Evolutionary conservation across 2,888 invertebrate species (phyloP), one percentile per base, ranked within the genome.

Genomic region (Caenorhabditis sp.): DNA sequence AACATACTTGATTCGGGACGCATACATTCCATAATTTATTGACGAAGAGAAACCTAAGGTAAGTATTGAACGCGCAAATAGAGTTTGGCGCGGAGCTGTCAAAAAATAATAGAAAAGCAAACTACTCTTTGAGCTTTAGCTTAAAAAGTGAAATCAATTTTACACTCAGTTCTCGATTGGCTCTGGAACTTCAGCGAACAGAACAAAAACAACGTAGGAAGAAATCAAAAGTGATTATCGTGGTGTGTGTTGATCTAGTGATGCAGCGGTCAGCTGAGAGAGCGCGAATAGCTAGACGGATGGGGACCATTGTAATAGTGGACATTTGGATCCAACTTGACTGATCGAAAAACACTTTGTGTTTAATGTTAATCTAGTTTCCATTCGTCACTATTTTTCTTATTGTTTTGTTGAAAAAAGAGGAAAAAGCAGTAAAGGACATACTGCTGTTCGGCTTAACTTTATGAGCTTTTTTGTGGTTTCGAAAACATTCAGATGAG

Each of bases 301-400:
- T n/a, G 26, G 13, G 50, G 52, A 52, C 70, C 70, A 70, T 70
- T 70, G 70, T 70, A 70, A 70, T 59, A 70, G 59, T 70, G 70
- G 70, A 70, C 70, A 53, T 35, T 70, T 45, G 53, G 20, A 50
- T 20, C 41, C 32, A 22, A 30, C 53, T 63, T 68, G 70, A 59
- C 53, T 59, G 59, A 59, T 70, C 59, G 70, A 70, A 70, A 68
- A 70, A 59, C 70, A 53, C 59, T 70, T 45, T 59, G 41, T 70
- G 52, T 53, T 32, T 53, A 32, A 27, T 30, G 41, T 43, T 20
- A 9, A 20, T 15, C 22, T 41, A 43, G 41, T 4, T 24, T 4
- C 35, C n/a, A 13, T n/a, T 59, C 27, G 32, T 59, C 30, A 24
- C 45, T 22, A 3, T 35, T 20, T 53, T 53, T 35, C 45, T 26